A percentile compares a stretch with the other conserved stretches of the same genome.
Evolutionary conservation across 2,888 invertebrate species (phyloP).

Genomic region (Oeneis ivallda): DNA sequence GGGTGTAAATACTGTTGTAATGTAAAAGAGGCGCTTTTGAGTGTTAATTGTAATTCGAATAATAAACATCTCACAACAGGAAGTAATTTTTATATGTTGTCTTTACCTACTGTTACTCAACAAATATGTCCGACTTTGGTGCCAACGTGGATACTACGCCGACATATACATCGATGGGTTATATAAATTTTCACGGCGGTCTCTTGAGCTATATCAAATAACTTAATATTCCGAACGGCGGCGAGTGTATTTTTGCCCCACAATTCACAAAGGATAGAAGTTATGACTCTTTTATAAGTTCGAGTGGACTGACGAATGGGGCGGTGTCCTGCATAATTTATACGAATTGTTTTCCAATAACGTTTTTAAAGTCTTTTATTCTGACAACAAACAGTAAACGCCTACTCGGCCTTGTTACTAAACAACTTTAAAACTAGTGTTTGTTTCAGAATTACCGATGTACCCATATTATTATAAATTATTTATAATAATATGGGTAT

Average conservation of each 20-base stretch:
- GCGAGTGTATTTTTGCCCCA: constrained; percentile 13
- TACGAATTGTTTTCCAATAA: constrained; percentile 37
- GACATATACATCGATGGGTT: no score
- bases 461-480: no score
- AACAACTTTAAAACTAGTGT: not conserved
- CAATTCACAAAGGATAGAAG: constrained; percentile 26
- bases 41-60: no score
- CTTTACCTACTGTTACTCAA: no score
- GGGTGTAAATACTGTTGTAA: no score
- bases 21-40: no score
- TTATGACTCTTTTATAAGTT: constrained; percentile 37
- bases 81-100: no score
- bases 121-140: no score
- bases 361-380: constrained; percentile 32
- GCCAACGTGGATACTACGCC: no score
- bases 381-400: constrained; percentile 17
- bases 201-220: constrained; percentile 3
- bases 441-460: no score
- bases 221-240: constrained; percentile 12
- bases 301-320: constrained; percentile 34
- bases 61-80: no score
- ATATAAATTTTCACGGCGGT: not conserved
- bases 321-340: constrained; percentile 39
- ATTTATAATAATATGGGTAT: no score
- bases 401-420: constrained; percentile 21